Evolutionary conservation across 2,113 vertebrate species (phyloP).

Genomic region (Campylomormyrus numenius): DNA sequence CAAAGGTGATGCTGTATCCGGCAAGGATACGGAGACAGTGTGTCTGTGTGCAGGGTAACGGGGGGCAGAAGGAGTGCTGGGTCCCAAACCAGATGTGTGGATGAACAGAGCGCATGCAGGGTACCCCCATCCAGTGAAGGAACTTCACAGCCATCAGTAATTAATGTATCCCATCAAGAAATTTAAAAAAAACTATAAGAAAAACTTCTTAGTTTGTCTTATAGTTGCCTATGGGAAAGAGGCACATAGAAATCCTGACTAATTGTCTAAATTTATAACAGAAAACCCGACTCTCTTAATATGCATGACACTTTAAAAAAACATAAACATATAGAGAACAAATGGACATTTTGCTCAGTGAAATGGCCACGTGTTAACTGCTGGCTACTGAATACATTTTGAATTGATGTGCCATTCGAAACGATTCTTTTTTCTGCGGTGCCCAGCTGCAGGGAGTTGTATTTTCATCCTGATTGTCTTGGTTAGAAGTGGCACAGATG

Average conservation of each 20-base stretch:
- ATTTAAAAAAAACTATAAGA: background rate
- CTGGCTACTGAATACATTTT: background rate
- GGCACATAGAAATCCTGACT: background rate
- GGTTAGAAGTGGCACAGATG: background rate
- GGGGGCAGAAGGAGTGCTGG: background rate
- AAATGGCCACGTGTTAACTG: background rate
- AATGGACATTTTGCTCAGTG: background rate
- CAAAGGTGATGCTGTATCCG: background rate
- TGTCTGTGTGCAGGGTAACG: background rate
- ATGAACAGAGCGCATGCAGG: background rate
- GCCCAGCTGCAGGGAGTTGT: background rate
- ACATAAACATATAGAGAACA: background rate
- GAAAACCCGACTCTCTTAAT: background rate
- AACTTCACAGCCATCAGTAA: background rate
- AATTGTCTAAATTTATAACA: background rate
- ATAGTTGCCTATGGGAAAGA: background rate
- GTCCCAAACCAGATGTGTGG: background rate
- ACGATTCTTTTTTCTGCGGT: background rate
- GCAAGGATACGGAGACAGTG: background rate
- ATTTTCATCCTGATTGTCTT: background rate
- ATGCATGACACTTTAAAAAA: background rate
- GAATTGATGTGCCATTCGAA: background rate
- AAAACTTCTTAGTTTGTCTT: background rate
- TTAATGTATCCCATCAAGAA: background rate
- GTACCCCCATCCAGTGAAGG: background rate